Conservation (phyloP, 2,888 invertebrate genomes). For the Chrysolina haemoptera region DNA sequence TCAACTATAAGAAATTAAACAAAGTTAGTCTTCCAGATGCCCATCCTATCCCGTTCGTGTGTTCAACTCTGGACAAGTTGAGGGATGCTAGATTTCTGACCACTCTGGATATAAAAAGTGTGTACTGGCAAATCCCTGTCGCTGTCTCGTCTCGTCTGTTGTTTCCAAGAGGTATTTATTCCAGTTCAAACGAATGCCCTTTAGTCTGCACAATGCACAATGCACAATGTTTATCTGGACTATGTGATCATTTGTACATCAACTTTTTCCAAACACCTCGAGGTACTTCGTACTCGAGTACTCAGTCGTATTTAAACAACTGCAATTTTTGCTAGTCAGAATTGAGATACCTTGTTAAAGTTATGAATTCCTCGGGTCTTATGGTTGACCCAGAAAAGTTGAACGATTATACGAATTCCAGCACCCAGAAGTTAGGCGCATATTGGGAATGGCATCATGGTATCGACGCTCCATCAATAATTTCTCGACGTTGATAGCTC, state of each 20-base stretch:
- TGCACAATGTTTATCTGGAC: constrained; percentile 55
- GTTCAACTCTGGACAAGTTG: constrained; percentile 32
- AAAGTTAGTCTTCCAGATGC: constrained; percentile 21
- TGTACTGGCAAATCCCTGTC: constrained; percentile 53
- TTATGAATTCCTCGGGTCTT: neutral
- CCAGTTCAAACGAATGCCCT: constrained; percentile 56
- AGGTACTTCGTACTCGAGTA: neutral
- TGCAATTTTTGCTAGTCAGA: neutral
- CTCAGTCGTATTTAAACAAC: too few species aligned
- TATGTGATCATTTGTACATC: constrained; percentile 50
- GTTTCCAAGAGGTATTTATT: constrained; percentile 53
- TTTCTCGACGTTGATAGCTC: constrained; percentile 45
- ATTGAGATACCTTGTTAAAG: neutral
- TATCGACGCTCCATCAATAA: constrained; percentile 49
- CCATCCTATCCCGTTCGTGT: constrained; percentile 32
- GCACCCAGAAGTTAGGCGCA: neutral
- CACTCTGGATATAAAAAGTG: constrained; percentile 43
- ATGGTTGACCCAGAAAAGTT: neutral
- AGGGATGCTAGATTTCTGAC: constrained; percentile 33
- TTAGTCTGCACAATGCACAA: constrained; percentile 53
- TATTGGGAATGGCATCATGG: constrained; percentile 46
- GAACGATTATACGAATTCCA: too few species aligned
- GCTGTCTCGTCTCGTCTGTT: too few species aligned
- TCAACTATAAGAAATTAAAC: too few species aligned
- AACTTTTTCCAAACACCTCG: constrained; percentile 36